Conservation (phyloP, 2,113 vertebrate species). For the Anas platyrhynchos region DNA sequence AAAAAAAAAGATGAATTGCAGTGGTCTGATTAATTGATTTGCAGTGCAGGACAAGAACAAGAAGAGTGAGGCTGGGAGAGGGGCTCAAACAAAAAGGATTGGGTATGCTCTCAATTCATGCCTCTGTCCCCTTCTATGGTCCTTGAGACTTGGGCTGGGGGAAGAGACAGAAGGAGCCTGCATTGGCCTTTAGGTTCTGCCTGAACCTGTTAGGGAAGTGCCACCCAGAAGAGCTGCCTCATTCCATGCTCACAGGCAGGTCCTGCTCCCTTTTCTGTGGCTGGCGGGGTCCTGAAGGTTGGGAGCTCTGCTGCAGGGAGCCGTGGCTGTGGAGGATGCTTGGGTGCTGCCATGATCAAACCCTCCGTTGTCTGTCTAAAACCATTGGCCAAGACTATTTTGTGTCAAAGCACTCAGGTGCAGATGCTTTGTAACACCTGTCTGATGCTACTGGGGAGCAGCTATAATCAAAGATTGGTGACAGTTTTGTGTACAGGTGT, state of each 20-base stretch:
- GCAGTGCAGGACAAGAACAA: not conserved
- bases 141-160: not conserved
- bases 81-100: not conserved
- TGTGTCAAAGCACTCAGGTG: not conserved
- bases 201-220: not conserved
- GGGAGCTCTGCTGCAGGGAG: not conserved
- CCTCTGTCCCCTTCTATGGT: not conserved
- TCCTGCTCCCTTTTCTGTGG: not conserved
- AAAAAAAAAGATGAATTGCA: not conserved
- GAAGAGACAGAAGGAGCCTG: not conserved
- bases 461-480: not conserved
- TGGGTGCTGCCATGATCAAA: not conserved
- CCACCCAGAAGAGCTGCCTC: not conserved
- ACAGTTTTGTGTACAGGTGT: not conserved
- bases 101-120: not conserved
- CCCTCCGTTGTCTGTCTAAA: not conserved
- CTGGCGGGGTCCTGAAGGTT: not conserved
- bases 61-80: not conserved
- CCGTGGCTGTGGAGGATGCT: not conserved
- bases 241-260: not conserved
- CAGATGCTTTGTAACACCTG: not conserved
- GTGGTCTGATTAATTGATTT: not conserved
- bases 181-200: fast-evolving
- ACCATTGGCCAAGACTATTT: not conserved
- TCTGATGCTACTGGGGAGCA: not conserved